These are phyloP conservation scores for Chrysolina americana DNA, from an alignment of 2,888 invertebrate genomes.

Conservation along the genomic window DNA sequence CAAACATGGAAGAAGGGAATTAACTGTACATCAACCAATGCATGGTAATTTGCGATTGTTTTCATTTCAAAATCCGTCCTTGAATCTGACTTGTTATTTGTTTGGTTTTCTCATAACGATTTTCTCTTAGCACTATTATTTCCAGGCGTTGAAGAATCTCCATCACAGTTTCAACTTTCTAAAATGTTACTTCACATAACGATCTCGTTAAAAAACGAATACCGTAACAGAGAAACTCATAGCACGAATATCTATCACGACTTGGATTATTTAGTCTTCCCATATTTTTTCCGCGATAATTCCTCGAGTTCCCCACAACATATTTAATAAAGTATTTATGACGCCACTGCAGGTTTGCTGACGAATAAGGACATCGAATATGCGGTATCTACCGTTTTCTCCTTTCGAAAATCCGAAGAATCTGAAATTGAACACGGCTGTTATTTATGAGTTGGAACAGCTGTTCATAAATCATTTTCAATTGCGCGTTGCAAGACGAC, in stretches of 20 bases:
- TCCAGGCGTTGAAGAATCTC: background rate
- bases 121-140: background rate
- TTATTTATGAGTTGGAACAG: conserved; percentile 46
- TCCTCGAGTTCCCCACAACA: conserved; percentile 18
- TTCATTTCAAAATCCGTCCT: no score
- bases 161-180: conserved; percentile 9
- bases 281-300: background rate
- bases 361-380: conserved; percentile 22
- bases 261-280: conserved; percentile 26
- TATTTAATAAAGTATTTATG: conserved; percentile 21
- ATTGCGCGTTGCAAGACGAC: conserved; percentile 52
- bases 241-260: conserved; percentile 25
- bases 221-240: conserved; percentile 5
- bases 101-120: no score
- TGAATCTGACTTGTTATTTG: no score
- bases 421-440: conserved; percentile 43
- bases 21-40: no score
- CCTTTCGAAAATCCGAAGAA: conserved; percentile 45
- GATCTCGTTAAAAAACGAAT: conserved; percentile 14
- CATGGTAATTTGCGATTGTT: no score
- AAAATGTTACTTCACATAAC: conserved; percentile 15
- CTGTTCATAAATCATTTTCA: conserved; percentile 54
- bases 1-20: no score
- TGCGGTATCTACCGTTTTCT: conserved; percentile 37
- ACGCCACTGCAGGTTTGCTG: conserved; percentile 2